phyloP scores from a whole-genome alignment of 2,113 vertebrate genomes.

The Hippolais icterina region DNA sequence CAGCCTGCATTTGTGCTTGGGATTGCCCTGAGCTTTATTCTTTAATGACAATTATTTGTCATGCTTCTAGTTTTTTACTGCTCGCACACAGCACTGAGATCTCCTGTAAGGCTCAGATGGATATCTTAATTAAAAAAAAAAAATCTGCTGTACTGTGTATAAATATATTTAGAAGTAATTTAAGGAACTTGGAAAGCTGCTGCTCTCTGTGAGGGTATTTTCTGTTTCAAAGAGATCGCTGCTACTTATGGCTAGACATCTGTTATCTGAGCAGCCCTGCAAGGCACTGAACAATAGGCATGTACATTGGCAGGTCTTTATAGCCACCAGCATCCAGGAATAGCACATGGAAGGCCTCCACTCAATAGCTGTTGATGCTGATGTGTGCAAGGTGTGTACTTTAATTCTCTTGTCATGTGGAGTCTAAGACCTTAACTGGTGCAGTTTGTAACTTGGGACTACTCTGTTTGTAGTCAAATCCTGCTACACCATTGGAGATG shows the following conservation, averaged over 20 bases:
- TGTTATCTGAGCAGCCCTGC: slow-evolving; percentile 2
- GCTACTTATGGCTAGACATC: slow-evolving; percentile 44
- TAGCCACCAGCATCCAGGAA: slow-evolving; percentile 11
- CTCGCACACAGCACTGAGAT: background rate
- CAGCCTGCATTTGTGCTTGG: background rate
- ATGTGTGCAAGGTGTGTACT: background rate
- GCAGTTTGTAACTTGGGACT: background rate
- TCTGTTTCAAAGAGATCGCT: background rate
- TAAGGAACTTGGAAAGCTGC: slow-evolving; percentile 19
- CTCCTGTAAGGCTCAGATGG: background rate
- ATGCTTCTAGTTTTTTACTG: background rate
- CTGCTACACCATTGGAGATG: background rate
- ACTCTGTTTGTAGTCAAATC: background rate
- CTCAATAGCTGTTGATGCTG: background rate
- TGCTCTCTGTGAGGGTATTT: background rate
- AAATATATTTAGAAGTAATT: slow-evolving; percentile 19
- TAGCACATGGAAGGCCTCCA: background rate
- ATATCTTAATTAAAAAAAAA: slow-evolving; percentile 1
- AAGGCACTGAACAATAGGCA: slow-evolving; percentile 16
- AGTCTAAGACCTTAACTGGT: background rate
- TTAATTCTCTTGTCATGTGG: background rate
- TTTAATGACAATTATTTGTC: background rate
- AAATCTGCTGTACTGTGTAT: background rate
- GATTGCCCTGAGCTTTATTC: background rate
- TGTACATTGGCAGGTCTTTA: slow-evolving; percentile 14